Evolutionary conservation across 2,113 vertebrate species (phyloP).

Genomic region (Triplophysa rosa): DNA sequence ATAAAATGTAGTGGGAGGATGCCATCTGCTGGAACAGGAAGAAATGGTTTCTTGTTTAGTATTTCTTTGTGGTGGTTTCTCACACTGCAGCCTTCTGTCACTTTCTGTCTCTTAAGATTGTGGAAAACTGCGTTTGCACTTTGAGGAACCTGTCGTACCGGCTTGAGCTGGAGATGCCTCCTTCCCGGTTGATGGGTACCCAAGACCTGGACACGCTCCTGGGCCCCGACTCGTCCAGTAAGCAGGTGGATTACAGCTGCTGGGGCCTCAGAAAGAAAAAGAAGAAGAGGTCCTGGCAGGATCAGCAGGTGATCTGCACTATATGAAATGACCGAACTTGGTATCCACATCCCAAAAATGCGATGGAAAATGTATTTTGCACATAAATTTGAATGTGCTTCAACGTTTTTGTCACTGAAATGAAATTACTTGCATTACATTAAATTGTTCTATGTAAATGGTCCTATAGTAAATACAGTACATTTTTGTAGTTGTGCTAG

Average conservation of each 20-base stretch:
- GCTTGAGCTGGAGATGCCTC: constrained; percentile 94
- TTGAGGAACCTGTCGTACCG: constrained; percentile 97
- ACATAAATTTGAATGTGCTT: neutral
- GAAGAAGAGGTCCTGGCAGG: constrained; percentile 85
- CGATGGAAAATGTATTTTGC: neutral
- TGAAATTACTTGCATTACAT: too few relatives aligned
- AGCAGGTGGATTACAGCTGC: constrained; percentile 92
- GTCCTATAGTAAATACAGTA: too few relatives aligned
- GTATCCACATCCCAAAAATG: neutral
- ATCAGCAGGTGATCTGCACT: constrained; percentile 83
- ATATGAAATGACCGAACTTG: neutral
- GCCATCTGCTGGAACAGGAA: constrained; percentile 35
- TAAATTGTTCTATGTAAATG: too few relatives aligned
- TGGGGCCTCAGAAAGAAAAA: constrained; percentile 96
- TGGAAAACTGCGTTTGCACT: constrained; percentile 97
- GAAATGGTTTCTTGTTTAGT: too few relatives aligned
- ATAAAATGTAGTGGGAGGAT: neutral
- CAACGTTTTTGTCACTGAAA: too few relatives aligned
- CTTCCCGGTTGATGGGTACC: constrained; percentile 87
- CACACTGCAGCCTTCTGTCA: neutral
- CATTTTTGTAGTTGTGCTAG: too few relatives aligned
- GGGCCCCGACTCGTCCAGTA: constrained; percentile 88
- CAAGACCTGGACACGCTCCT: constrained; percentile 89
- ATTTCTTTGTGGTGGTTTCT: neutral
- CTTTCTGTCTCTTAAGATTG: constrained; percentile 77